Evolutionary conservation across 2,888 invertebrate genomes (phyloP).

Genomic region (Cheilosia pagana): DNA sequence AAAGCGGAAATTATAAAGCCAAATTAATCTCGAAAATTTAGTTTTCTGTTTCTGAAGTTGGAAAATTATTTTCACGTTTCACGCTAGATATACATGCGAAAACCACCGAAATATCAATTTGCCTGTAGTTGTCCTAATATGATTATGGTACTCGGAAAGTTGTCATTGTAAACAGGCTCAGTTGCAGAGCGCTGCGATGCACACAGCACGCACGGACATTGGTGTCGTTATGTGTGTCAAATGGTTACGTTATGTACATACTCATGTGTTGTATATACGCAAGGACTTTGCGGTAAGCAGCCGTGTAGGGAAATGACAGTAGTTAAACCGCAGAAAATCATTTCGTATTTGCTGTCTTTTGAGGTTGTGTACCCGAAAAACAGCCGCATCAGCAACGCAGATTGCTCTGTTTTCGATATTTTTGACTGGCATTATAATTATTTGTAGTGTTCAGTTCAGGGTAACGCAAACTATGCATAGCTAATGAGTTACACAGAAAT

Average conservation of each 20-base stretch:
- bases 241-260: constrained; percentile 35
- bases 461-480: constrained; percentile 31
- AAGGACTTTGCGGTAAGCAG: constrained; percentile 59
- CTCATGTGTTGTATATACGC: constrained; percentile 27
- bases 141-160: constrained; percentile 17
- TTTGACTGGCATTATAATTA: constrained; percentile 31
- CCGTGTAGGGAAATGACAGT: constrained; percentile 59
- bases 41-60: constrained; percentile 62
- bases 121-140: constrained; percentile 42
- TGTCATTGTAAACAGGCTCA: constrained; percentile 36
- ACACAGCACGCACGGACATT: constrained; percentile 8
- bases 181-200: constrained; percentile 30
- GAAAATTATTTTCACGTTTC: constrained; percentile 54
- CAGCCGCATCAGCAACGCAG: constrained; percentile 27
- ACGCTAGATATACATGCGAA: background rate
- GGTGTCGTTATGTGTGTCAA: constrained; percentile 29
- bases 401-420: constrained; percentile 39
- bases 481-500: constrained; percentile 41
- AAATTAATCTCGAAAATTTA: constrained; percentile 67
- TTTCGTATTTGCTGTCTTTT: constrained; percentile 66
- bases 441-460: constrained; percentile 50
- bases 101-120: constrained; percentile 68
- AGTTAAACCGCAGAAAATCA: constrained; percentile 63
- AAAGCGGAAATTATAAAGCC: constrained; percentile 68
- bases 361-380: constrained; percentile 40